Evolutionary conservation across 2,888 invertebrate species (phyloP), one percentile per base, ranked within the genome.

Genomic region (Plebejus anna): DNA sequence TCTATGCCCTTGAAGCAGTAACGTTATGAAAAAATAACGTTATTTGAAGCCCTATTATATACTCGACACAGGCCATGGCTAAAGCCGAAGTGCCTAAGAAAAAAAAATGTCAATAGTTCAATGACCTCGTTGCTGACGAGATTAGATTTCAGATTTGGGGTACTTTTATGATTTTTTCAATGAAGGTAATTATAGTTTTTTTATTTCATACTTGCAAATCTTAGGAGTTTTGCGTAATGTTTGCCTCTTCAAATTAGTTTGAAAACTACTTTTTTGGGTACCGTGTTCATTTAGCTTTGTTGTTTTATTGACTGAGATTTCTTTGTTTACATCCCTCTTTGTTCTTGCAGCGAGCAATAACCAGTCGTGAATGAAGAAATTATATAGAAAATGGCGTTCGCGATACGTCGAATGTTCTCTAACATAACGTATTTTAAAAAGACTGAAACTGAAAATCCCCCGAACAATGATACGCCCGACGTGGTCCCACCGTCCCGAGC

Each of bases 361-460:
- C 32, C 28, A 42, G 55, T 13, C 32, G 28, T 73, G 73, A 73
- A 73, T 71, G 42, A 42, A 71, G 66, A 22, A 22, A 71, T 42
- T 9, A 71, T 9, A 71, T n/a, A 71, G 42, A 71, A 70, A 82
- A 94, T 94, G 94, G 90, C 93, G 87, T 94, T 93, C 83, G 90
- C 94, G 3, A 81, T 94, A 75, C 82, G 91, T 79, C 91, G 89
- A 83, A 94, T 94, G 85, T 83, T 93, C 76, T 92, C 92, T 5
- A 92, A 91, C 79, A 94, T 93, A 72, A 88, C 84, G 2, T 94
- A 93, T 80, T 94, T 94, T 79, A 87, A 91, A 36, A 92, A 91
- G 80, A 82, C 90, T 9, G 90, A 83, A 0, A 82, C 90, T 9
- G 90, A 83, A 0, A 87, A 86, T 0, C 78, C 78, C 0, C 80